These are phyloP conservation scores for Papilio protenor DNA, from an alignment of 2,888 invertebrate genomes.

Conservation along the genomic window DNA sequence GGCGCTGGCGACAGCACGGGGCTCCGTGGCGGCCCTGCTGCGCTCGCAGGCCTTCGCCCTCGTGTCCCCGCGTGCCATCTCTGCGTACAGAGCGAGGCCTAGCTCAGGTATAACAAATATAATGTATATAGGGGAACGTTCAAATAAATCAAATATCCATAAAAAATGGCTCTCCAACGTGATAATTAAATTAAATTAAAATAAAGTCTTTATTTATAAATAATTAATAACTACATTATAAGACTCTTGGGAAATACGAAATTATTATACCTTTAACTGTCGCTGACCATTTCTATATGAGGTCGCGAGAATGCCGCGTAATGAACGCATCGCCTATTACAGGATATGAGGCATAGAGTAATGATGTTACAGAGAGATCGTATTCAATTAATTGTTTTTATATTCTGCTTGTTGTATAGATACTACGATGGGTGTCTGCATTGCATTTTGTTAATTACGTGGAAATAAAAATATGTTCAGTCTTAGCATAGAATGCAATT, in stretches of 20 bases:
- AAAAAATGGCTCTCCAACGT: too few relatives aligned
- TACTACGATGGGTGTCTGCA: too few relatives aligned
- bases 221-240: slow-evolving; percentile 4
- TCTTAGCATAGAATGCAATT: background rate
- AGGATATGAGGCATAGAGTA: slow-evolving; percentile 35
- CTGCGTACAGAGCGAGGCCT: slow-evolving; percentile 83
- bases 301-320: slow-evolving; percentile 25
- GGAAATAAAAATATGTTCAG: background rate
- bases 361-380: background rate
- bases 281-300: slow-evolving; percentile 33
- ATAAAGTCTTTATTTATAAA: background rate
- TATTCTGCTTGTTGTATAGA: too few relatives aligned
- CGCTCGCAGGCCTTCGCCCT: slow-evolving; percentile 88
- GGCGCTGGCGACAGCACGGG: slow-evolving; percentile 86
- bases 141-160: too few relatives aligned
- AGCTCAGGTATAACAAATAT: slow-evolving; percentile 63
- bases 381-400: background rate
- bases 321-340: slow-evolving; percentile 31
- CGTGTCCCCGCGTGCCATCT: slow-evolving; percentile 85
- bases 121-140: too few relatives aligned
- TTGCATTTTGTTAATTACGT: too few relatives aligned
- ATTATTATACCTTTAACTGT: slow-evolving; percentile 18
- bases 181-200: background rate
- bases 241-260: background rate
- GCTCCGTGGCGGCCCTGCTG: slow-evolving; percentile 86